Base-by-base conservation (phyloP, 2,113 vertebrate genomes). In the Eira barbara region DNA sequence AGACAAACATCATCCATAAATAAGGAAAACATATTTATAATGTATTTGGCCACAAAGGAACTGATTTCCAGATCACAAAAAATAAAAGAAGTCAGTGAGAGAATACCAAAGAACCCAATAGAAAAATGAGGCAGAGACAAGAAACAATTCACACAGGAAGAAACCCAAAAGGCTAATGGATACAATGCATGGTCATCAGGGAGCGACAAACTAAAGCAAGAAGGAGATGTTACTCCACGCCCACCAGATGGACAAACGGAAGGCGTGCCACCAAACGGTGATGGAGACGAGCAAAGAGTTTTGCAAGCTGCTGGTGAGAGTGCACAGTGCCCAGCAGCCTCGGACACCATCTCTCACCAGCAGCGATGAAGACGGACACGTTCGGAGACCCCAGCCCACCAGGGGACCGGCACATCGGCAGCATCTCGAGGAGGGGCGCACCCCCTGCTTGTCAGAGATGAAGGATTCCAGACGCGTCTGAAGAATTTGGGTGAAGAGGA, bases 171-270 rank as follows among this genome's bases (percentile, higher is more conserved):
- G 36, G n/a, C 12, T 34, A 1, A 13, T 14, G 7, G 67, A 63
- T 21, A 18, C 4, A n/a, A 57, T 9, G 15, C 15, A 23, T 3
- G 11, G 49, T 9, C 20, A 9, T 52, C 13, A 15, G 71, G 18
- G 47, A 31, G 10, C 7, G 9, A 5, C 2, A 25, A 18, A 73
- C 0, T 4, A 10, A 36, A 84, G 45, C 21, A 12, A 3, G 23
- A 9, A 6, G 2, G 31, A 42, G 14, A 7, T 15, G 17, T 5
- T 6, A 49, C 6, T 47, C 20, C 55, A 29, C 3, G 23, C 6
- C 63, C 71, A 1, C 29, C 21, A 0, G 0, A 1, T 0, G 18
- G 36, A 3, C n/a, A 61, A 6, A 20, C 2, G 1, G 7, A 2
- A 7, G n/a, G 29, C 45, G 1, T 1, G 4, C 11, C 9, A 13